These are phyloP conservation scores for Conus betulinus DNA, from an alignment of 1,140 invertebrate species.

Conservation along the genomic window DNA sequence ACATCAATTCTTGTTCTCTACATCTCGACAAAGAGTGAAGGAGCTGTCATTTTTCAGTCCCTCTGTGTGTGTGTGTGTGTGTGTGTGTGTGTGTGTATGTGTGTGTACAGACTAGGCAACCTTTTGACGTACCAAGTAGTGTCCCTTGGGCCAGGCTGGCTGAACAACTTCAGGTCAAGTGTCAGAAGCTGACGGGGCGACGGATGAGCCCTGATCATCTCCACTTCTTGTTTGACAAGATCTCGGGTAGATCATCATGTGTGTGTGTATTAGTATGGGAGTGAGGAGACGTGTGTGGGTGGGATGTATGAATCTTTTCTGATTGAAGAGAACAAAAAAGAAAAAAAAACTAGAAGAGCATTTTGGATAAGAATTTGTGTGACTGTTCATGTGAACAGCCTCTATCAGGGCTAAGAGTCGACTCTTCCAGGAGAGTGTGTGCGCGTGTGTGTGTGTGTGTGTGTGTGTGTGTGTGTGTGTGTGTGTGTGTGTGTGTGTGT, in stretches of 20 bases:
- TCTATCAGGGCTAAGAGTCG: too few species aligned
- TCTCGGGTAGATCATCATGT: neutral
- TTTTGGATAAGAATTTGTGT: neutral
- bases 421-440: neutral
- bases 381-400: neutral
- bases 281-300: neutral
- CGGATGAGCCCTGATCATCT: neutral
- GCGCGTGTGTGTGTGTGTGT: neutral
- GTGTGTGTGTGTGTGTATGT: neutral
- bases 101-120: neutral
- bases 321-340: too few species aligned
- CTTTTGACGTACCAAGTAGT: neutral
- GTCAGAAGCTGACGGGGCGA: neutral
- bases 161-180: neutral
- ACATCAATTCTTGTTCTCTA: too few species aligned
- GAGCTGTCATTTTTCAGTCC: too few species aligned
- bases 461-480: conserved; percentile 4
- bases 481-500: conserved; percentile 10
- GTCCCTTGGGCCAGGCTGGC: neutral
- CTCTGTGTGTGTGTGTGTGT: too few species aligned
- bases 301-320: neutral
- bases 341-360: too few species aligned
- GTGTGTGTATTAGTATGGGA: neutral
- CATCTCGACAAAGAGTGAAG: too few species aligned
- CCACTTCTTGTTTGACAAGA: neutral